Base-by-base conservation (phyloP, 2,113 vertebrate genomes). In the Motacilla tschutschensis region DNA sequence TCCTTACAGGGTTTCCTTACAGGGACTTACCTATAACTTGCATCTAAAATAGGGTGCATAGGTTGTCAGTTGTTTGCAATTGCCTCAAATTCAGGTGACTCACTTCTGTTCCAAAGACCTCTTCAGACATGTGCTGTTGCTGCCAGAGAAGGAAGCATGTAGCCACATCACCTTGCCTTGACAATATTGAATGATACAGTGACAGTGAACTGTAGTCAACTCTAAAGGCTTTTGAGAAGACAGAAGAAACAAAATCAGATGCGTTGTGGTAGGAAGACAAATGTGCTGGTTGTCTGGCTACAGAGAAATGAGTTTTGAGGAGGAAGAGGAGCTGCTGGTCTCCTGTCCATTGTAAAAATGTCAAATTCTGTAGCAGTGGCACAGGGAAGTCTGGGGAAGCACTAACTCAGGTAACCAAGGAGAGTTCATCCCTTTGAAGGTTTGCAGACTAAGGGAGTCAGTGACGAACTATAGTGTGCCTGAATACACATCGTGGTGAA, bases 121-220 rank as follows among this genome's bases (percentile, higher is more conserved):
- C 33, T 77, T 80, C 38, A 51, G 31, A 10, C 6, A 6, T 6
- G 8, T 36, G 17, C 26, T 24, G 18, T 64, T 70, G 18, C 33
- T n/a, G 21, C 50, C 25, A 18, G 62, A 77, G 41, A 64, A 46
- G 50, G 38, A 65, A 70, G 47, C 6, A 25, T 71, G 25, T 29
- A 55, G 41, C 48, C 20, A 14, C 11, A 35, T 63, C 33, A 43
- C 28, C 36, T 65, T 92, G 16, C n/a, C 51, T 63, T 20, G 26
- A 36, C 47, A 62, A 4, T 0, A 0, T 1, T 67, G 41, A 47
- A 29, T 31, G 33, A 46, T 57, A 33, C 17, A 26, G 35, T 3
- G 8, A 21, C 20, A 1, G 2, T 4, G 6, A 54, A 18, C 22
- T 66, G 47, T 66, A 54, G 55, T 51, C 21, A 50, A 6, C 24